Evolutionary conservation across 2,888 invertebrate species (phyloP).

Genomic region (Bombylius major): DNA sequence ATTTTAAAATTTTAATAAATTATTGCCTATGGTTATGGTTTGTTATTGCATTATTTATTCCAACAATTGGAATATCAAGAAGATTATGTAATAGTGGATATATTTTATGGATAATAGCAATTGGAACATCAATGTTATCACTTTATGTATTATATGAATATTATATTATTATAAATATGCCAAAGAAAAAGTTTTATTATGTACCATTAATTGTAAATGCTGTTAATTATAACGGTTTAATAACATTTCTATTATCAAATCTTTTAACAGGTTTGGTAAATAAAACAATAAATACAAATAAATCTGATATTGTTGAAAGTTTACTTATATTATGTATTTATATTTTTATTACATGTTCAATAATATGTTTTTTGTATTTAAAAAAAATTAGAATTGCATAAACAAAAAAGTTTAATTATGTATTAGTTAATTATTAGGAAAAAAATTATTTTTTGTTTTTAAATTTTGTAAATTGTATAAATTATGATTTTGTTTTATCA

Average conservation of each 20-base stretch:
- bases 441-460: too few species aligned
- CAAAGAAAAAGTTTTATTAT: not conserved
- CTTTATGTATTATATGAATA: constrained; percentile 39
- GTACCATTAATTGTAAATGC: constrained; percentile 45
- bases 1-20: not conserved
- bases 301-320: not conserved
- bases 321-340: not conserved
- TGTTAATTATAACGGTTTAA: constrained; percentile 68
- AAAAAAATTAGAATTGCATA: not conserved
- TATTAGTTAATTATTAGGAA: too few species aligned
- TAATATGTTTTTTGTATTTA: not conserved
- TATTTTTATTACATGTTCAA: not conserved
- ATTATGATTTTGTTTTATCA: too few species aligned
- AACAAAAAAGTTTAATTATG: too few species aligned
- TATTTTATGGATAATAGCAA: not conserved
- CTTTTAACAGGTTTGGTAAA: constrained; percentile 75
- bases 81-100: not conserved
- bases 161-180: not conserved
- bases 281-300: constrained; percentile 50
- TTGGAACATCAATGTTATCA: constrained; percentile 39
- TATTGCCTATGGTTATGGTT: not conserved
- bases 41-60: not conserved
- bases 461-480: too few species aligned
- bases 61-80: not conserved
- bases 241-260: constrained; percentile 76